Percentiles rank a stretch among this genome's conserved stretches.
Evolutionary conservation across 2,888 invertebrate species (phyloP).

Genomic region (Chymomyza caudatula): DNA sequence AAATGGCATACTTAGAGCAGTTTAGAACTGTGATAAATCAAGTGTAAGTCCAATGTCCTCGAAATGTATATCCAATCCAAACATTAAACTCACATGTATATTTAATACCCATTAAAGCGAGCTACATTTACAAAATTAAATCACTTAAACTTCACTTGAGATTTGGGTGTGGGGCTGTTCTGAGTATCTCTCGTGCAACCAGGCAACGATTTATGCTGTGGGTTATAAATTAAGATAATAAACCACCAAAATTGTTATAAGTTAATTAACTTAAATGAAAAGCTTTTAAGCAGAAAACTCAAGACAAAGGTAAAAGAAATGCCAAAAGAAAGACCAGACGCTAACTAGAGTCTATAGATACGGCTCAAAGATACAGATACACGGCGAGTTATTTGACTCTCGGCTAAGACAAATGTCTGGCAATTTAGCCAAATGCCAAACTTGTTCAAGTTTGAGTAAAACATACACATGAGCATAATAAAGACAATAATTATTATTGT

Average conservation of each 20-base stretch:
- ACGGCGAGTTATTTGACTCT: background rate
- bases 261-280: slow-evolving; percentile 73
- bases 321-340: background rate
- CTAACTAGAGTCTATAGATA: background rate
- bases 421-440: slow-evolving; percentile 70
- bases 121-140: slow-evolving; percentile 31
- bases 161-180: background rate
- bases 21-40: background rate
- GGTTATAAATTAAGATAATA: slow-evolving; percentile 70
- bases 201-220: slow-evolving; percentile 37
- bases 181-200: background rate
- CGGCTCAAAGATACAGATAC: background rate
- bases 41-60: background rate
- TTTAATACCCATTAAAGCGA: slow-evolving; percentile 18
- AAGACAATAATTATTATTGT: slow-evolving; percentile 71
- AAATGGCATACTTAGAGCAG: background rate
- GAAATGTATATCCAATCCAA: background rate
- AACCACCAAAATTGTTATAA: slow-evolving; percentile 68
- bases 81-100: background rate
- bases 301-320: background rate
- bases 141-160: slow-evolving; percentile 46
- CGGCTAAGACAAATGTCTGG: slow-evolving; percentile 66
- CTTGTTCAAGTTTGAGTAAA: slow-evolving; percentile 50
- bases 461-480: slow-evolving; percentile 67
- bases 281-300: slow-evolving; percentile 60